A percentile compares a stretch with the other conserved stretches of the same genome.
phyloP scores from a whole-genome alignment of 1,140 invertebrate genomes.

The Carposina sasakii region DNA sequence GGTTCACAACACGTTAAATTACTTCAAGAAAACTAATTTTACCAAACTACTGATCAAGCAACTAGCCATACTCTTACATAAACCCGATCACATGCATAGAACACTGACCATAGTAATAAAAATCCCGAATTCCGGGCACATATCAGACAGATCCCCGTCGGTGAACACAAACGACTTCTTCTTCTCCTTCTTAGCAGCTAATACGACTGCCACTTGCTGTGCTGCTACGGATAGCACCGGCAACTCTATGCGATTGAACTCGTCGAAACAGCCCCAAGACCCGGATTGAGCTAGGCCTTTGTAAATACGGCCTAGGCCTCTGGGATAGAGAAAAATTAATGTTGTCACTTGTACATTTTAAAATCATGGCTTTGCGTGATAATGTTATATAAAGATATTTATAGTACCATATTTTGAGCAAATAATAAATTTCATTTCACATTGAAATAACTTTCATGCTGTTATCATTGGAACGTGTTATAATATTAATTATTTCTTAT shows the following conservation, averaged over 20 bases:
- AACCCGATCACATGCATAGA: too few relatives aligned
- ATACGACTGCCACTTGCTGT: constrained; percentile 96
- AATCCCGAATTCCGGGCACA: constrained; percentile 97
- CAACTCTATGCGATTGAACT: constrained; percentile 96
- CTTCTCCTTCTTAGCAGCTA: constrained; percentile 93
- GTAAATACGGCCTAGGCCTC: constrained; percentile 91
- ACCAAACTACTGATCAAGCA: too few relatives aligned
- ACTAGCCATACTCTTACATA: too few relatives aligned
- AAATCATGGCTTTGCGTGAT: too few relatives aligned
- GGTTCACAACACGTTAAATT: too few relatives aligned
- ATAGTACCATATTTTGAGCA: not conserved
- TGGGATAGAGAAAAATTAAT: constrained; percentile 54
- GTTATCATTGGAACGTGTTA: not conserved
- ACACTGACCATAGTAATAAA: constrained; percentile 95
- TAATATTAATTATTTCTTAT: not conserved
- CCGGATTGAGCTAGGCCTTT: constrained; percentile 95
- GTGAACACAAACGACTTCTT: constrained; percentile 93
- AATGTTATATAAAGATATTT: not conserved
- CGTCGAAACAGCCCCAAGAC: constrained; percentile 97
- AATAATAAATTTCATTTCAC: not conserved
- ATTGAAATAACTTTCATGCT: not conserved
- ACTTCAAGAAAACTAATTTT: too few relatives aligned
- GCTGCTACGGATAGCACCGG: constrained; percentile 95
- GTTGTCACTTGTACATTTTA: too few relatives aligned
- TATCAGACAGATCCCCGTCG: constrained; percentile 92